These are phyloP conservation scores for Caranx ignobilis DNA, from an alignment of 2,113 vertebrate species.

Conservation along the genomic window DNA sequence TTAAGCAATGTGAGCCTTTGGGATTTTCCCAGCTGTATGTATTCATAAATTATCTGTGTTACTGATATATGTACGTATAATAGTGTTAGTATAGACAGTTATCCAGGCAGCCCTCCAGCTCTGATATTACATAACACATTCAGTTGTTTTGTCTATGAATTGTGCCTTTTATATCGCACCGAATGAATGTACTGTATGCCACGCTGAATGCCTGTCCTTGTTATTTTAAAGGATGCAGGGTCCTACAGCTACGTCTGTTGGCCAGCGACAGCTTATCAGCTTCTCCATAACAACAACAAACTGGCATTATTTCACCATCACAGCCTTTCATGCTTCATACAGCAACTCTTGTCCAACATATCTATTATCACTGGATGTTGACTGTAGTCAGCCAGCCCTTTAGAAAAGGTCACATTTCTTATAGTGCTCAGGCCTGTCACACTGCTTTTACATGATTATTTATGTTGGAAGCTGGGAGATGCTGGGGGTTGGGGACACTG, in stretches of 20 bases:
- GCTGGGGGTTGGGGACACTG: conserved; percentile 44
- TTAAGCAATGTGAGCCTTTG: conserved; percentile 21
- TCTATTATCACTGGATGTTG: conserved; percentile 39
- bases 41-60: conserved; percentile 52
- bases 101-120: conserved; percentile 9
- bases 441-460: conserved; percentile 64
- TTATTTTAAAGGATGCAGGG: conserved; percentile 7
- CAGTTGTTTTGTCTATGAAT: conserved; percentile 27
- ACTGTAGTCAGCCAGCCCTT: conserved; percentile 17
- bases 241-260: background rate
- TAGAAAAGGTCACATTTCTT: conserved; percentile 67
- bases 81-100: conserved; percentile 29
- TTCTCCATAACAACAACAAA: conserved; percentile 12
- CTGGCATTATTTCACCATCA: conserved; percentile 1
- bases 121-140: conserved; percentile 39
- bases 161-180: conserved; percentile 11
- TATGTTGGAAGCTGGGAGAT: conserved; percentile 47
- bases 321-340: conserved; percentile 7
- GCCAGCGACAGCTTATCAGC: background rate
- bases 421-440: conserved; percentile 54
- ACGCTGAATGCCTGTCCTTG: conserved; percentile 3
- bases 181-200: conserved; percentile 10
- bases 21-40: conserved; percentile 21
- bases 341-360: background rate
- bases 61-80: conserved; percentile 45